Evolutionary conservation across 2,113 vertebrate genomes (phyloP).

Genomic region (Ivindomyrus marchei): DNA sequence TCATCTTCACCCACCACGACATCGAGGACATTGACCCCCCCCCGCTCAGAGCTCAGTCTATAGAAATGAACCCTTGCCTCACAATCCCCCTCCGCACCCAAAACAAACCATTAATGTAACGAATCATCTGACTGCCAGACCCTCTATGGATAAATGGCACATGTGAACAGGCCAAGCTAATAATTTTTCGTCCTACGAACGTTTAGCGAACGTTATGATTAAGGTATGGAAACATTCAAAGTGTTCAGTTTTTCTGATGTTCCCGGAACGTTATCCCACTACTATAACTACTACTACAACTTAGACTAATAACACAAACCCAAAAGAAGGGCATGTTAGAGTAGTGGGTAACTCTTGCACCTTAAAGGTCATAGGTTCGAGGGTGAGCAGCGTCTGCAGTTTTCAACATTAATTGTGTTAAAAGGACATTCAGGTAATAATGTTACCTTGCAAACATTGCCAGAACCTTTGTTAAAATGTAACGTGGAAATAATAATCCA

Average conservation of each 20-base stretch:
- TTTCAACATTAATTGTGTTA: too few species aligned
- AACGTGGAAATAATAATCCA: too few species aligned
- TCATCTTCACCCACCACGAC: neutral
- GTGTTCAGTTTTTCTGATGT: neutral
- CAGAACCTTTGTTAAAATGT: too few species aligned
- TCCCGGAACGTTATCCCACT: neutral
- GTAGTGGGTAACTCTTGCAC: neutral
- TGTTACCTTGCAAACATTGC: too few species aligned
- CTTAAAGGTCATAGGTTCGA: too few species aligned
- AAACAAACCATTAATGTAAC: constrained; percentile 10
- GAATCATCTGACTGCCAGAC: neutral
- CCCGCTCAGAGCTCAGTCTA: constrained; percentile 28
- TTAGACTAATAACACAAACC: neutral
- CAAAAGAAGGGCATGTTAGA: too few species aligned
- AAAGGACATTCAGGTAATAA: too few species aligned
- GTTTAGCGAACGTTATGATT: neutral
- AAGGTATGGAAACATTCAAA: neutral
- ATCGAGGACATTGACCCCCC: constrained; percentile 33
- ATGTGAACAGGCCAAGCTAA: neutral
- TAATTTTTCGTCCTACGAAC: neutral
- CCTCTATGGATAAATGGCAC: neutral
- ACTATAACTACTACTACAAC: neutral
- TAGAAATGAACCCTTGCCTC: constrained; percentile 55
- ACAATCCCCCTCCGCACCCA: constrained; percentile 30
- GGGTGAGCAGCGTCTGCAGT: too few species aligned